Evolutionary conservation across 1,140 invertebrate species (phyloP).

Genomic region (Bombus vancouverensis): DNA sequence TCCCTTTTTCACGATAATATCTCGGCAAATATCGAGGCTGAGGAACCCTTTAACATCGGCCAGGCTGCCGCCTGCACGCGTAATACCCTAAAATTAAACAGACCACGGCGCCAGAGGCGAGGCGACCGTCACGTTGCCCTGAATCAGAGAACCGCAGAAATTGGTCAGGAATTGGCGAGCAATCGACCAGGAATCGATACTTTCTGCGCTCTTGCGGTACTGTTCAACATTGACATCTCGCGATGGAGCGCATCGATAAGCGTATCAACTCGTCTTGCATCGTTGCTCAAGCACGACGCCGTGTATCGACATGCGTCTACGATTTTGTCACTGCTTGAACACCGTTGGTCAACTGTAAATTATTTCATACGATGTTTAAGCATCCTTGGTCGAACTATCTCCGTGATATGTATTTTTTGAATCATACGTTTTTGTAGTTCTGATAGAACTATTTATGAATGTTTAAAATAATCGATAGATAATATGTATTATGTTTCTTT

Average conservation of each 20-base stretch:
- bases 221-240: constrained; percentile 23
- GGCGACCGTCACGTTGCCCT: constrained; percentile 28
- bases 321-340: neutral
- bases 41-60: constrained; percentile 64
- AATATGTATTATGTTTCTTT: too few species aligned
- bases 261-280: constrained; percentile 4
- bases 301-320: neutral
- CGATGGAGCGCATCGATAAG: constrained; percentile 7
- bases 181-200: neutral
- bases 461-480: neutral
- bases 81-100: constrained; percentile 74
- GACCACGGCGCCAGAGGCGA: constrained; percentile 65
- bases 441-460: neutral
- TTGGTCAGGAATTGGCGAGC: neutral
- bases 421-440: too few species aligned
- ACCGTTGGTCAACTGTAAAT: neutral
- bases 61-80: constrained; percentile 68
- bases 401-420: neutral
- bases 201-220: neutral
- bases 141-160: constrained; percentile 10
- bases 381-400: neutral
- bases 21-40: constrained; percentile 69
- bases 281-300: constrained; percentile 26
- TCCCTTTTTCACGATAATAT: constrained; percentile 68
- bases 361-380: neutral